Percentiles rank a stretch among this genome's conserved stretches.
phyloP scores from a whole-genome alignment of 2,113 vertebrate species.

The Gambusia affinis region DNA sequence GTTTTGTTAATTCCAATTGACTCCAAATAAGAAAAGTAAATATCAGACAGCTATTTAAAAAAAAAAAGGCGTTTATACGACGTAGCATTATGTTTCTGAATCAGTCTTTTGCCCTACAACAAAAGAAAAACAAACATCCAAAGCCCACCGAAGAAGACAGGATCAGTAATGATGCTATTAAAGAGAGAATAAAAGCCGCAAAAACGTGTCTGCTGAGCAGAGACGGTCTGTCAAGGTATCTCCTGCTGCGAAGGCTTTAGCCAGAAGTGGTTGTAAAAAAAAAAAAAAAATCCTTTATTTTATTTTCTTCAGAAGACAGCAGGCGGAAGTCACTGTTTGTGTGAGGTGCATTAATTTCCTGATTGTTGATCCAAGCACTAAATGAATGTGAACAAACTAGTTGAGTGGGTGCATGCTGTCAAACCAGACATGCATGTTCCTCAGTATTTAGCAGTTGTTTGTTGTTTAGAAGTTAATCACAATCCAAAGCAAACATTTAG shows the following conservation, averaged over 20 bases:
- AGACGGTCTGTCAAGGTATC: too few species aligned
- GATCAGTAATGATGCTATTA: constrained; percentile 28
- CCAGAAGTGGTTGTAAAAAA: constrained; percentile 13
- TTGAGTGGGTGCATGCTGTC: neutral
- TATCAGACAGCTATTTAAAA: neutral
- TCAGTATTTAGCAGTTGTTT: too few species aligned
- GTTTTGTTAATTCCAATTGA: too few species aligned
- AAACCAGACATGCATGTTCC: neutral
- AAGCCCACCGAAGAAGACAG: too few species aligned
- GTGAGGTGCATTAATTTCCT: constrained; percentile 20
- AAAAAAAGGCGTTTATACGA: neutral
- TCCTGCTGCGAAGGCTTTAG: too few species aligned
- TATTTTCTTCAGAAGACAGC: neutral
- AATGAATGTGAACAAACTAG: neutral
- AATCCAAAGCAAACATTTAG: neutral
- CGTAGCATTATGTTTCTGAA: neutral
- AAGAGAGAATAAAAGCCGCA: constrained; percentile 25
- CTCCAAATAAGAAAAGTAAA: too few species aligned
- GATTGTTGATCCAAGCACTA: neutral
- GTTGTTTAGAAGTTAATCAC: neutral
- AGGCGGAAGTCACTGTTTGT: constrained; percentile 8
- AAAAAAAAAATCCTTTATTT: too few species aligned
- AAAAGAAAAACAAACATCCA: too few species aligned
- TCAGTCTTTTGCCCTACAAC: too few species aligned
- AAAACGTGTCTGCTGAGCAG: neutral